These are phyloP conservation scores for human DNA, from an alignment of 2,113 vertebrate species.

Conservation along the genomic window DNA sequence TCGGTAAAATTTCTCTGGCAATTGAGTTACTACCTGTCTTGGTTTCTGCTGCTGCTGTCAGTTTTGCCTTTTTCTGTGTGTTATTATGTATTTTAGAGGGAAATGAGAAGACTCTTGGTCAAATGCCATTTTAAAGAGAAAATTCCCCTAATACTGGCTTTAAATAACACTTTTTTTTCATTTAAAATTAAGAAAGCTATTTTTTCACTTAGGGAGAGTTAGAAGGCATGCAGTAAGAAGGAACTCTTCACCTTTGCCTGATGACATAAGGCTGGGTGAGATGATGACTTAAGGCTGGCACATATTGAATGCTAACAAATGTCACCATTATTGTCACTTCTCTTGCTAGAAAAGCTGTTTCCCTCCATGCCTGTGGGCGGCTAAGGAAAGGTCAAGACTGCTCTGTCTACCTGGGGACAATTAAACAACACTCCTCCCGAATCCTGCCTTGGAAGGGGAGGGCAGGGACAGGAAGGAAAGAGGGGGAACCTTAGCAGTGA, in stretches of 20 bases:
- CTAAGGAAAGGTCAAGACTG: not conserved
- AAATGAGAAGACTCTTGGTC: not conserved
- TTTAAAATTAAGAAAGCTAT: not conserved
- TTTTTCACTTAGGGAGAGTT: not conserved
- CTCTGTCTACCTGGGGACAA: not conserved
- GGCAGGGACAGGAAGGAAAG: not conserved
- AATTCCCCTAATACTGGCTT: not conserved
- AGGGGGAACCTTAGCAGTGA: not conserved
- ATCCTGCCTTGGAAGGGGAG: not conserved
- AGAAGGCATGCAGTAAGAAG: not conserved
- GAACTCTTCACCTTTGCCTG: not conserved
- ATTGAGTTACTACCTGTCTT: not conserved
- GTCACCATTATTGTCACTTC: not conserved
- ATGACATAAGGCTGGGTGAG: not conserved
- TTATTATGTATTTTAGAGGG: not conserved
- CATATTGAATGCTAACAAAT: not conserved
- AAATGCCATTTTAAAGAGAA: not conserved
- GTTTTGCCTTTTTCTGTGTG: not conserved
- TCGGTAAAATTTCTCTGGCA: not conserved
- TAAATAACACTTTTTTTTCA: not conserved
- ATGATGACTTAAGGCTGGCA: not conserved
- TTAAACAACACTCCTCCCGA: not conserved
- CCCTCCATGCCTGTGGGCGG: not conserved
- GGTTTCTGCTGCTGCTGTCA: not conserved
- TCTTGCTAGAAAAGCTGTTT: not conserved